A percentile compares a stretch with the other conserved stretches of the same genome.
Evolutionary conservation across 1,140 invertebrate species (phyloP).

Genomic region (Meloidogyne floridensis): DNA sequence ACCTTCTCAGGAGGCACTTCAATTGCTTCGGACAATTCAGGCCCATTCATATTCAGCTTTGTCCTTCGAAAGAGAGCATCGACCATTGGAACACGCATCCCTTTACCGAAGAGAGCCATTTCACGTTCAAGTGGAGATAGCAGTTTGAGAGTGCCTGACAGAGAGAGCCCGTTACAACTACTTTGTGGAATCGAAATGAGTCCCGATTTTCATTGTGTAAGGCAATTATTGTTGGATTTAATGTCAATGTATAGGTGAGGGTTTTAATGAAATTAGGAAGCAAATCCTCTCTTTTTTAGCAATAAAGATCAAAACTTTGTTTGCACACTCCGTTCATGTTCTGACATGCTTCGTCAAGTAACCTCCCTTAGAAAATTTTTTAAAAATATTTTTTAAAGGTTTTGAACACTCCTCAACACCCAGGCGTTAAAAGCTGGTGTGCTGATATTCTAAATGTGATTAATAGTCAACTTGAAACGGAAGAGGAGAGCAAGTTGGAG

Average conservation of each 20-base stretch:
- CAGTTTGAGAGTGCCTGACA: slow-evolving; percentile 61
- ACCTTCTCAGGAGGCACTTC: slow-evolving; percentile 64
- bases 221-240: slow-evolving; percentile 62
- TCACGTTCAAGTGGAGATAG: slow-evolving; percentile 61
- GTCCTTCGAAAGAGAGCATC: slow-evolving; percentile 63
- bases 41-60: slow-evolving; percentile 63
- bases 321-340: slow-evolving; percentile 59
- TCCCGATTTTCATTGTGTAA: slow-evolving; percentile 65
- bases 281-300: slow-evolving; percentile 6
- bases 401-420: slow-evolving; percentile 65
- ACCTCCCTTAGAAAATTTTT: background rate
- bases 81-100: slow-evolving; percentile 64
- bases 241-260: slow-evolving; percentile 50
- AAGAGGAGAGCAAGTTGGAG: slow-evolving; percentile 57
- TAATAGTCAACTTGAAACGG: slow-evolving; percentile 61
- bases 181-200: slow-evolving; percentile 63
- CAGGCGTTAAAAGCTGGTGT: slow-evolving; percentile 62
- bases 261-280: too few relatives aligned
- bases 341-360: slow-evolving; percentile 53
- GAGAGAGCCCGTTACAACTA: slow-evolving; percentile 61
- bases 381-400: slow-evolving; percentile 28
- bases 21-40: slow-evolving; percentile 65
- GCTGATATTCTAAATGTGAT: slow-evolving; percentile 62
- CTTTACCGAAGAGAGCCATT: slow-evolving; percentile 63
- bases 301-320: slow-evolving; percentile 60